Percentiles rank a stretch among this genome's conserved stretches.
Evolutionary conservation across 1,140 invertebrate genomes (phyloP).

Genomic region (Aphaenogaster floridana): DNA sequence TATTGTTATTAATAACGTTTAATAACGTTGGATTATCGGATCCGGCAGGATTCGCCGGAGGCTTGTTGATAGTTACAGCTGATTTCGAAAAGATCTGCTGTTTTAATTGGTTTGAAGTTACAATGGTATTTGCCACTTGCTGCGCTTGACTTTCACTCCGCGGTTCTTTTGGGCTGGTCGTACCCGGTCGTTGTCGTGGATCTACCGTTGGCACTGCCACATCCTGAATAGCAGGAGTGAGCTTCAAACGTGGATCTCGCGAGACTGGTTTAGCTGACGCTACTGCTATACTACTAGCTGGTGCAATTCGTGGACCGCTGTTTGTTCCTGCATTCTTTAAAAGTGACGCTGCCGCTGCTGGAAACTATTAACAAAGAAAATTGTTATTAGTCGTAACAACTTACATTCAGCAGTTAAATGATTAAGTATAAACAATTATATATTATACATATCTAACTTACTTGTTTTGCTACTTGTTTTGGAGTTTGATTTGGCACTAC

Average conservation of each 20-base stretch:
- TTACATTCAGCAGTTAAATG: no score
- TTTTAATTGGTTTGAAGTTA: constrained; percentile 83
- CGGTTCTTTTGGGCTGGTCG: constrained; percentile 70
- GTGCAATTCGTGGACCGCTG: constrained; percentile 88
- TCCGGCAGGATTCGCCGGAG: constrained; percentile 75
- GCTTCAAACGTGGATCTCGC: constrained; percentile 89
- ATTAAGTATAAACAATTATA: neutral
- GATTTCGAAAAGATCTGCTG: constrained; percentile 82
- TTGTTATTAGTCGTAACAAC: constrained; percentile 7
- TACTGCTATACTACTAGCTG: constrained; percentile 89
- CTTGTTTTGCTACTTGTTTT: constrained; percentile 81
- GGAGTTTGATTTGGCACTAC: constrained; percentile 79
- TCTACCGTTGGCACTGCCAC: constrained; percentile 58
- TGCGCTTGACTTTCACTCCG: constrained; percentile 71
- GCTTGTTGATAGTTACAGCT: constrained; percentile 81
- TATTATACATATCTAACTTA: constrained; percentile 55
- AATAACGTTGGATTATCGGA: constrained; percentile 75
- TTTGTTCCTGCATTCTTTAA: constrained; percentile 80
- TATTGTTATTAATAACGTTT: constrained; percentile 83
- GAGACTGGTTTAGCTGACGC: constrained; percentile 86
- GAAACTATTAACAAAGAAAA: constrained; percentile 79
- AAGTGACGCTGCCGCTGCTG: constrained; percentile 80
- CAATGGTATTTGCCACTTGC: constrained; percentile 77
- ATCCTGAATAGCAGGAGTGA: constrained; percentile 72
- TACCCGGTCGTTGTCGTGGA: constrained; percentile 71